Base-by-base conservation (phyloP, 2,113 vertebrate genomes). In the Amblyornis subalaris region DNA sequence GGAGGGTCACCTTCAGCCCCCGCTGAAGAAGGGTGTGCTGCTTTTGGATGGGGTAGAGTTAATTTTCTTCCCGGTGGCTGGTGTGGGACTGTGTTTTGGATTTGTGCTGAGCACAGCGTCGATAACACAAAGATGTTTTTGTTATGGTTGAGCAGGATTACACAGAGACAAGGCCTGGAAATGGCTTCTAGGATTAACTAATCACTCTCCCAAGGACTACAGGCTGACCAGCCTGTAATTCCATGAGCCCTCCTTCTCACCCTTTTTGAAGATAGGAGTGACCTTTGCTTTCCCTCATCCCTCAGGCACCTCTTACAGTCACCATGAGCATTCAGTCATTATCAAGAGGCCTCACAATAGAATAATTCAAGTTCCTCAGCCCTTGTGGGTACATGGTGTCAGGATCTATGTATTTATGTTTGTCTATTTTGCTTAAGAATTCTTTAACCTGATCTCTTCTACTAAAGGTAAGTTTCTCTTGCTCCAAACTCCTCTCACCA, bases 1-100 rank as follows among this genome's bases (percentile, higher is more conserved):
- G 26, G 11, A n/a, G 38, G 2, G 2, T n/a, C 19, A 18, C 6
- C 3, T n/a, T n/a, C n/a, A 65, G 5, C 2, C 7, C 9, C 17
- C 31, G 6, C 21, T 58, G 20, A 51, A 38, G 24, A 13, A 42
- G 42, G 13, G 2, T 60, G 4, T 29, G 15, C 5, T 70, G 20
- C 9, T 42, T 82, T 82, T 70, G 14, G 9, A 9, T 70, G 54
- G 24, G 4, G 3, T 5, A 50, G 38, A 28, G 7, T 35, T 38
- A 35, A 10, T 35, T 42, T 82, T 61, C 36, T 51, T 29, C 20
- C 21, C 35, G 42, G 9, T 31, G 21, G 17, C 10, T 53, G 24
- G 4, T 2, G 1, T 64, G 29, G 8, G 15, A 4, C 42, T 40
- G 28, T n/a, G 28, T n/a, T 81, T 40, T 57, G 11, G 29, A 5